These are phyloP conservation scores for Brachylomia viminalis DNA, from an alignment of 2,888 invertebrate species.

Conservation along the genomic window DNA sequence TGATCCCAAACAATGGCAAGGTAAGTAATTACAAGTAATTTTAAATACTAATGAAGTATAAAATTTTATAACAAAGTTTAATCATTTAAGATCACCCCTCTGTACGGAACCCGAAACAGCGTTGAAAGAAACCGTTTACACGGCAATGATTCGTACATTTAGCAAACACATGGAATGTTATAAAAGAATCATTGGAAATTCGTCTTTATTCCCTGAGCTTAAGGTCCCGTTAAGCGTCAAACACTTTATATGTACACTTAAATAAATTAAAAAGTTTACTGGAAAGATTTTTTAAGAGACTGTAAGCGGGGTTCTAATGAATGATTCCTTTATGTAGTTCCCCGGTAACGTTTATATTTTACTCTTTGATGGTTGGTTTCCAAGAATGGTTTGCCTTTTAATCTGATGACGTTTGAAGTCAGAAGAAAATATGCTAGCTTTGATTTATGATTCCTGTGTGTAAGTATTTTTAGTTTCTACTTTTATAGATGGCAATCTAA, in stretches of 20 bases:
- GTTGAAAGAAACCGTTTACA: slow-evolving; percentile 70
- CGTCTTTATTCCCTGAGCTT: slow-evolving; percentile 45
- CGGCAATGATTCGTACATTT: slow-evolving; percentile 69
- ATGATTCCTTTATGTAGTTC: slow-evolving; percentile 58
- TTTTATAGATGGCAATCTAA: neutral
- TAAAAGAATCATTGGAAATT: slow-evolving; percentile 50
- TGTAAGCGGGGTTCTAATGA: slow-evolving; percentile 63
- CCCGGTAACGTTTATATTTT: slow-evolving; percentile 26
- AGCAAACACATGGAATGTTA: slow-evolving; percentile 61
- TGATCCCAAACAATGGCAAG: neutral
- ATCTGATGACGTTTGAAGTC: slow-evolving; percentile 35
- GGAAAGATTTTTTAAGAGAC: slow-evolving; percentile 48
- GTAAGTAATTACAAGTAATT: too few relatives aligned
- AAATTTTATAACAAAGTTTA: neutral
- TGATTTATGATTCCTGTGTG: slow-evolving; percentile 1
- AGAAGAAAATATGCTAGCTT: slow-evolving; percentile 24
- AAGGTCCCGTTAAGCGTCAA: slow-evolving; percentile 49
- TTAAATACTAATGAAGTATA: neutral
- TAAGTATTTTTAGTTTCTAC: neutral
- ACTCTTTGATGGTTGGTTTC: slow-evolving; percentile 46
- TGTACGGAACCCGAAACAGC: slow-evolving; percentile 64
- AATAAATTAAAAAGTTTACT: slow-evolving; percentile 67
- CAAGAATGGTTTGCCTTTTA: slow-evolving; percentile 36
- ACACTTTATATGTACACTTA: slow-evolving; percentile 41
- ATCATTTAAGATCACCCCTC: neutral